Percentiles rank a stretch among this genome's conserved stretches.
Evolutionary conservation across 1,140 invertebrate genomes (phyloP).

Genomic region (Archegozetes longisetosus): DNA sequence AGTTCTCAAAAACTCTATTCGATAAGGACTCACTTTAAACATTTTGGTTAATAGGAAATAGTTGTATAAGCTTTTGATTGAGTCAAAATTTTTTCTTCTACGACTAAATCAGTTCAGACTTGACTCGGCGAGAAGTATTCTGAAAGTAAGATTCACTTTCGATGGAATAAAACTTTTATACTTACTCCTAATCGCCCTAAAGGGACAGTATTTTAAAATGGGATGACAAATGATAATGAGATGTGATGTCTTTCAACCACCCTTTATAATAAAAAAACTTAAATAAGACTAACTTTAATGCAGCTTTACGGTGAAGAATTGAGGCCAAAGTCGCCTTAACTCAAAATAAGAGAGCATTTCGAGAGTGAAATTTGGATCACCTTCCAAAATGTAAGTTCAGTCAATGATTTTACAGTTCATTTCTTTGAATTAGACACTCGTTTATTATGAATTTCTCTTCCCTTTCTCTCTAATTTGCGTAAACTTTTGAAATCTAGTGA

Average conservation of each 20-base stretch:
- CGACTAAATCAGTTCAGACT: background rate
- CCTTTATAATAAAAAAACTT: background rate
- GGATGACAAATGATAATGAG: background rate
- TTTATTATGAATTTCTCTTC: background rate
- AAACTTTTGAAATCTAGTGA: background rate
- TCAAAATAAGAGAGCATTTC: too few species aligned
- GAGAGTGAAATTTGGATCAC: too few species aligned
- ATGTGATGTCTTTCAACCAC: background rate
- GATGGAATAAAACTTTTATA: too few species aligned
- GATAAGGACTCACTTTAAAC: background rate
- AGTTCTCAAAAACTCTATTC: background rate
- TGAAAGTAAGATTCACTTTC: too few species aligned
- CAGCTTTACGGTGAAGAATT: background rate
- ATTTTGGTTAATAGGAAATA: background rate
- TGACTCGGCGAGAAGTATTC: background rate
- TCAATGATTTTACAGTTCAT: background rate
- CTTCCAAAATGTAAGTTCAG: background rate
- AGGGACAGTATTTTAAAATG: background rate
- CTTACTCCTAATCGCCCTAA: background rate
- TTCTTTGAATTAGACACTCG: background rate
- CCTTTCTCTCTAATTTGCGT: background rate
- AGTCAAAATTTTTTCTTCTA: background rate
- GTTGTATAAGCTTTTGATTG: background rate
- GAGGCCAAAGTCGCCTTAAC: background rate
- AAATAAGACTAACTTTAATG: background rate